A percentile compares a stretch with the other conserved stretches of the same genome.
Conservation (phyloP, 2,113 vertebrate species). For the Ploceus nigricollis region DNA sequence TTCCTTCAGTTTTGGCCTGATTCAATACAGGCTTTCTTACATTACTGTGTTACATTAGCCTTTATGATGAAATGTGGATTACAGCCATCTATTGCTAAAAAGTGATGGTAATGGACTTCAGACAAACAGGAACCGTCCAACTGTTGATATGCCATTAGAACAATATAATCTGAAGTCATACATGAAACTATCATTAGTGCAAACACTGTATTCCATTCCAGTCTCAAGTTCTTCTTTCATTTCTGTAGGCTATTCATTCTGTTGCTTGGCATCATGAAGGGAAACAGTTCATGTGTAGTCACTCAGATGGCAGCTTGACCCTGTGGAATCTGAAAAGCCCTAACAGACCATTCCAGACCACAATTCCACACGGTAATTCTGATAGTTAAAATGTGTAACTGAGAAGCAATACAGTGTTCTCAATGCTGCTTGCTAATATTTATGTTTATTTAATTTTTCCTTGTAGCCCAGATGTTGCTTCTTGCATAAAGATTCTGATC, state of each 20-base stretch:
- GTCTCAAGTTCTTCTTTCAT: background rate
- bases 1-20: background rate
- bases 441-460: background rate
- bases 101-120: background rate
- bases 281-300: slow-evolving; percentile 98
- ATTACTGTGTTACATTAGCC: background rate
- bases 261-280: slow-evolving; percentile 98
- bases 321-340: slow-evolving; percentile 95
- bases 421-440: background rate
- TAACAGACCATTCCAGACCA: slow-evolving; percentile 92
- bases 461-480: background rate
- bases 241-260: slow-evolving; percentile 92
- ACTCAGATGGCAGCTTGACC: slow-evolving; percentile 96
- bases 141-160: background rate
- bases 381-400: background rate
- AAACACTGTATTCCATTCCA: background rate
- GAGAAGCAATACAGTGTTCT: background rate
- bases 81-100: background rate
- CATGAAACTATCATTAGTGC: background rate
- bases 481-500: background rate
- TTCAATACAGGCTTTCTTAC: background rate
- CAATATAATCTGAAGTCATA: background rate
- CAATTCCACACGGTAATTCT: slow-evolving; percentile 93
- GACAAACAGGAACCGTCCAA: background rate
- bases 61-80: background rate